A percentile compares a stretch with the other conserved stretches of the same genome.
Evolutionary conservation across 2,797 vertebrate genomes (phyloP).

Genomic region (Melanotaenia pygmaea): DNA sequence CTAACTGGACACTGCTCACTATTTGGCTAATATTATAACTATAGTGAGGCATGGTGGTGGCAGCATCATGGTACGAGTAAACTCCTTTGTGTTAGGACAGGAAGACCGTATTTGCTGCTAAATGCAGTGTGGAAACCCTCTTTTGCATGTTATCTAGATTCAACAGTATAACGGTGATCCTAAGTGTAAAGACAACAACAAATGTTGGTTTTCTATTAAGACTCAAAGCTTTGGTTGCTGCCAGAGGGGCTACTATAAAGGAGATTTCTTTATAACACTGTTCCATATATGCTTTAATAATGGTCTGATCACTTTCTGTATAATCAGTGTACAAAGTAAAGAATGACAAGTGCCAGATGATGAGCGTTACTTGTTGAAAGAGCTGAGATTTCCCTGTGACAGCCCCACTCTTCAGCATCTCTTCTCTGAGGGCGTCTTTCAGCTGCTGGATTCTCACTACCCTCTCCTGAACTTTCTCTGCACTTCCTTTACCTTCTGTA

Average conservation of each 20-base stretch:
- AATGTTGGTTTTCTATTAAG: too few species aligned
- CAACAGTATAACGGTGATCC: background rate
- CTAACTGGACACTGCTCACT: background rate
- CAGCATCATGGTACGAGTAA: background rate
- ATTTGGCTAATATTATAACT: background rate
- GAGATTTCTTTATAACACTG: too few species aligned
- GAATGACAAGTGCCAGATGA: constrained; percentile 3
- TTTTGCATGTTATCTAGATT: background rate
- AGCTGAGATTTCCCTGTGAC: constrained; percentile 50
- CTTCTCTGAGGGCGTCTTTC: constrained; percentile 73
- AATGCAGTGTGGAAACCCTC: too few species aligned
- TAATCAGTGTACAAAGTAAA: background rate
- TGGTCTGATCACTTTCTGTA: constrained; percentile 8
- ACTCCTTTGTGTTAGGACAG: background rate
- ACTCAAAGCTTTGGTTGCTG: too few species aligned
- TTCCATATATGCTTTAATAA: too few species aligned
- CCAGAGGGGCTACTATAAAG: too few species aligned
- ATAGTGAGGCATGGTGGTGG: too few species aligned
- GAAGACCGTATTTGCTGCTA: background rate
- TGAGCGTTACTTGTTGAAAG: constrained; percentile 57
- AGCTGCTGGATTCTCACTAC: constrained; percentile 79
- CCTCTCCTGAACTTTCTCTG: constrained; percentile 72
- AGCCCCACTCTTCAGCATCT: constrained; percentile 47
- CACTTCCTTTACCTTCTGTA: constrained; percentile 76
- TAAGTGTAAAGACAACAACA: background rate